Percentiles rank a stretch among this genome's conserved stretches.
Conservation (phyloP, 2,797 vertebrate species). For the Toxotes lorentzi region DNA sequence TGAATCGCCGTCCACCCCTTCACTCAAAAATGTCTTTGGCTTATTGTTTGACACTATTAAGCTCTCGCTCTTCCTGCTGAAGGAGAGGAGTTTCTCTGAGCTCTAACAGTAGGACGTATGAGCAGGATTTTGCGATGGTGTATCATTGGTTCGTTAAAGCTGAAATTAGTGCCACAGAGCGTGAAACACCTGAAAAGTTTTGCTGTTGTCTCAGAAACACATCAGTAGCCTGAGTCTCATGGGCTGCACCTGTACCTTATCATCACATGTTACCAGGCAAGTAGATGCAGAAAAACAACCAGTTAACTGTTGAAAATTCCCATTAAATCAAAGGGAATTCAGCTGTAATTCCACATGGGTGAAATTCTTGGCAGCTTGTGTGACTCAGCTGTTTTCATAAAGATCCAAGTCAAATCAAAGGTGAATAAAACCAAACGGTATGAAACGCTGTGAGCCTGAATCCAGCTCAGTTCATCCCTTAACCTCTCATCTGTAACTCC, state of each 20-base stretch:
- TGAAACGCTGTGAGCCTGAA: constrained; percentile 5
- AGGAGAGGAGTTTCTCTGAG: no score
- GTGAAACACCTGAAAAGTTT: constrained; percentile 17
- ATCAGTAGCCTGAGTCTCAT: constrained; percentile 4
- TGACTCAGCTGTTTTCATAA: not conserved
- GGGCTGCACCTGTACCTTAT: not conserved
- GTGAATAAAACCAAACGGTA: constrained; percentile 6
- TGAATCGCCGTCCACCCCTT: no score
- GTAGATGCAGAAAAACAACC: not conserved
- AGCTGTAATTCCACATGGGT: not conserved
- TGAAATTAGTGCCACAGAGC: not conserved
- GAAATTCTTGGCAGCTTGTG: not conserved
- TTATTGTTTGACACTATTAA: no score
- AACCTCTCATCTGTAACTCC: not conserved
- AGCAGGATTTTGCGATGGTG: no score
- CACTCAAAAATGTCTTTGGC: no score
- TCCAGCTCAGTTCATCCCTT: not conserved
- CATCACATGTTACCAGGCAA: not conserved
- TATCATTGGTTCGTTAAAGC: no score
- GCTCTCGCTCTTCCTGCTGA: no score
- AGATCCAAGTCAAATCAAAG: no score
- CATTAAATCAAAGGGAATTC: not conserved
- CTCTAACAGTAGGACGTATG: no score
- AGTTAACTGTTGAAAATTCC: not conserved
- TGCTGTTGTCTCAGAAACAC: constrained; percentile 1